Evolutionary conservation across 2,113 vertebrate genomes (phyloP), one percentile per base, ranked within the genome.

Genomic region (Aptenodytes patagonicus): DNA sequence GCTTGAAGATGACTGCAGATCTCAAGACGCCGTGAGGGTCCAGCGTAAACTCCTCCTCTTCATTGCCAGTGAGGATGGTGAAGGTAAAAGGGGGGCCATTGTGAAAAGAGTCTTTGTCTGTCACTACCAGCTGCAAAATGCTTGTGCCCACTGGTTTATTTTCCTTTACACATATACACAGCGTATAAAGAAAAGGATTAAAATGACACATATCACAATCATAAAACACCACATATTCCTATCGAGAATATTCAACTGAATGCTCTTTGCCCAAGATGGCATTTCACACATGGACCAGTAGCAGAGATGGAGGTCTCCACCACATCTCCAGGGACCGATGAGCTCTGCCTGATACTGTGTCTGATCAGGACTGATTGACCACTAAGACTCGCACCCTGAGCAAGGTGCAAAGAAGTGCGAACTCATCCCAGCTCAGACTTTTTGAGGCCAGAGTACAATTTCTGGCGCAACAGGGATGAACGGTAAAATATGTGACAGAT

Each of bases 41-140:
- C 98, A 99, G 90, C 4, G 98, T 44, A 92, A 99, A 99, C 90
- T 99, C 99, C 69, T 98, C 97, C 13, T 99, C 99, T 94, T 99
- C 99, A 19, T 99, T 99, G 91, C 99, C 99, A 42, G 99, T 98
- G 80, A 99, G 92, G 95, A 99, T 99, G 80, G 94, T 97, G 98
- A 99, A 99, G 55, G 98, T 97, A 90, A 99, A 99, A 40, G 99
- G 99, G 6, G 99, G 99, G 36, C 99, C 99, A 28, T 99, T 99
- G 97, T 99, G 99, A 96, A 99, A 98, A 82, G 99, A 99, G 95
- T 99, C 99, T 97, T 98, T 98, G 98, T 99, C 99, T 36, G 98
- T 98, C 97, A 99, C 98, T 46, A 99, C 98, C 91, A 99, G 98
- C 98, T 99, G 99, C 91, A 99, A 96, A 97, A 99, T 98, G 97